These are phyloP conservation scores for Anas platyrhynchos DNA, from an alignment of 2,113 vertebrate genomes.

Conservation along the genomic window DNA sequence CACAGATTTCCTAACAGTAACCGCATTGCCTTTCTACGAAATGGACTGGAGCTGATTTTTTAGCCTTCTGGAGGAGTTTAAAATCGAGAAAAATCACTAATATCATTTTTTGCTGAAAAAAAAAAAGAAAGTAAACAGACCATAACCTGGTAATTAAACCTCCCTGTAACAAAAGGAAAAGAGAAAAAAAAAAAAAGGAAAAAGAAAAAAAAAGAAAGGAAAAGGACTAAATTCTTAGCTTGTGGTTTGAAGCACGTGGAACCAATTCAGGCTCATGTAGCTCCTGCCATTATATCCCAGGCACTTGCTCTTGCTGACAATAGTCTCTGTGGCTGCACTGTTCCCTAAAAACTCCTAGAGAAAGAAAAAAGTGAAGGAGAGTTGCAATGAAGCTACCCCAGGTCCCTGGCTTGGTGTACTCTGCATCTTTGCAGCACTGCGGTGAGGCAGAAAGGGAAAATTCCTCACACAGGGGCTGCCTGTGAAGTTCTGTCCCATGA, in stretches of 20 bases:
- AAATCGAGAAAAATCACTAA: not conserved
- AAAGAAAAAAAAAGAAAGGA: not conserved
- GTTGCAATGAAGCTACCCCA: not conserved
- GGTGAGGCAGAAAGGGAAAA: not conserved
- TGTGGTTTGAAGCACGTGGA: slow-evolving; percentile 6
- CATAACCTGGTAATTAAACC: not conserved
- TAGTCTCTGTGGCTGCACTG: not conserved
- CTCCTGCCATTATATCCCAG: not conserved
- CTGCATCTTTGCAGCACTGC: not conserved
- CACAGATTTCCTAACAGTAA: not conserved
- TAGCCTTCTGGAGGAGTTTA: not conserved
- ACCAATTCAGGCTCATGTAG: not conserved
- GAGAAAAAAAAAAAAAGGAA: not conserved
- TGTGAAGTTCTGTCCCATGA: not conserved
- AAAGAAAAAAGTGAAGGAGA: not conserved
- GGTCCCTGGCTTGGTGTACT: not conserved
- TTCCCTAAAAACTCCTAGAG: not conserved
- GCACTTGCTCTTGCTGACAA: not conserved
- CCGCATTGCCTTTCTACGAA: not conserved
- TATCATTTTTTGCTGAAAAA: not conserved
- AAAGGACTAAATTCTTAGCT: not conserved
- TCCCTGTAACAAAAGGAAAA: not conserved
- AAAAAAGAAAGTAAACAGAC: not conserved
- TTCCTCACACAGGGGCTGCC: not conserved
- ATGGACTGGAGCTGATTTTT: not conserved